Percentiles rank a stretch among this genome's conserved stretches.
These are phyloP conservation scores for Sus cebifrons DNA, from an alignment of 2,797 vertebrate genomes.

Conservation along the genomic window DNA sequence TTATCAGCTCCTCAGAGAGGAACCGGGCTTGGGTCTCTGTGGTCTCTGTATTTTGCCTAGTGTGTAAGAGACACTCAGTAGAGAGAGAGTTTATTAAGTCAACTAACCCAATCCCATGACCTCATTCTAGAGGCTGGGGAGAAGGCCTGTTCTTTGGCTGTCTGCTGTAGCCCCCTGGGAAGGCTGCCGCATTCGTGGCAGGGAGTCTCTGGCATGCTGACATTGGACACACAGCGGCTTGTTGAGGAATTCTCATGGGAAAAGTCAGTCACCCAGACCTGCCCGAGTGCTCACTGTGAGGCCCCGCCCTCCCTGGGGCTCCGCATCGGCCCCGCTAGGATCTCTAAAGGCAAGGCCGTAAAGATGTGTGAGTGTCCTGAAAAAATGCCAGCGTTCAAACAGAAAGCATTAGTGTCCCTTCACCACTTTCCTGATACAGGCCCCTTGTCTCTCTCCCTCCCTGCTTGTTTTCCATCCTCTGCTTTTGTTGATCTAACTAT, in stretches of 20 bases:
- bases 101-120: neutral
- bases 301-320: neutral
- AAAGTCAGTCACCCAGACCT: neutral
- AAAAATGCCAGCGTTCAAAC: neutral
- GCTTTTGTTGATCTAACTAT: slow-evolving; percentile 9
- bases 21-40: neutral
- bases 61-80: neutral
- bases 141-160: neutral
- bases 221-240: neutral
- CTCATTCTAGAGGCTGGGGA: neutral
- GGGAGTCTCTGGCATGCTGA: neutral
- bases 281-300: neutral
- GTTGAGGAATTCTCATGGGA: neutral
- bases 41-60: neutral
- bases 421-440: neutral
- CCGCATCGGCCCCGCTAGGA: neutral
- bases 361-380: neutral
- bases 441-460: neutral
- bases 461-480: slow-evolving; percentile 2
- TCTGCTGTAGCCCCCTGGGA: slow-evolving; percentile 7
- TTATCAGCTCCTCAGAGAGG: neutral
- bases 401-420: neutral
- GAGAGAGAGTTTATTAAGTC: slow-evolving; percentile 6
- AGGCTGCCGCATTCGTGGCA: slow-evolving; percentile 18
- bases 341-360: neutral